These are phyloP conservation scores for Sycophila texana DNA, from an alignment of 2,888 invertebrate genomes.

Conservation along the genomic window DNA sequence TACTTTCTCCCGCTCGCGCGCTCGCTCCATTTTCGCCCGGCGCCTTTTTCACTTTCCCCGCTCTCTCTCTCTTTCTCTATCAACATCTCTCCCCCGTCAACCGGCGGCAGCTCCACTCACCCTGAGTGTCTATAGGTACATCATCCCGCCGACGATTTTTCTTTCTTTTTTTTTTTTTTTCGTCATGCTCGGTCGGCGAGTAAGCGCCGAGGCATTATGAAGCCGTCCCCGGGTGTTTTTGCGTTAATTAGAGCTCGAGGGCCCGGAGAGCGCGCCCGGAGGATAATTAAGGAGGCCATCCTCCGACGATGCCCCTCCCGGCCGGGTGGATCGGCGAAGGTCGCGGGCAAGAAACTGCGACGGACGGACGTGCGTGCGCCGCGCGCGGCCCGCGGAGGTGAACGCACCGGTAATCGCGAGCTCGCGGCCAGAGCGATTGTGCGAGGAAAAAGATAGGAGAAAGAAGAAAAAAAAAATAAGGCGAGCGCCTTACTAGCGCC, in stretches of 20 bases:
- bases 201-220: constrained; percentile 18
- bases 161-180: neutral
- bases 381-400: constrained; percentile 38
- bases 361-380: constrained; percentile 7
- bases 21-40: constrained; percentile 22
- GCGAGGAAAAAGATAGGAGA: constrained; percentile 1
- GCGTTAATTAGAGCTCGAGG: constrained; percentile 45
- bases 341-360: constrained; percentile 52
- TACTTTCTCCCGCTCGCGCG: constrained; percentile 41
- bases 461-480: neutral
- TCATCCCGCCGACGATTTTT: neutral
- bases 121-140: too few species aligned
- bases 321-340: constrained; percentile 29
- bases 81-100: neutral
- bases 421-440: constrained; percentile 21
- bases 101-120: too few species aligned
- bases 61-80: neutral
- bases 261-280: neutral
- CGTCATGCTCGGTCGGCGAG: neutral
- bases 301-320: neutral
- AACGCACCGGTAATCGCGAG: constrained; percentile 50
- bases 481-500: neutral
- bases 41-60: constrained; percentile 28
- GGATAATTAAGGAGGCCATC: constrained; percentile 45
- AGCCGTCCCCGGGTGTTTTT: constrained; percentile 38